Evolutionary conservation across 2,113 vertebrate species (phyloP).

Genomic region (Cochlearius cochlearius): DNA sequence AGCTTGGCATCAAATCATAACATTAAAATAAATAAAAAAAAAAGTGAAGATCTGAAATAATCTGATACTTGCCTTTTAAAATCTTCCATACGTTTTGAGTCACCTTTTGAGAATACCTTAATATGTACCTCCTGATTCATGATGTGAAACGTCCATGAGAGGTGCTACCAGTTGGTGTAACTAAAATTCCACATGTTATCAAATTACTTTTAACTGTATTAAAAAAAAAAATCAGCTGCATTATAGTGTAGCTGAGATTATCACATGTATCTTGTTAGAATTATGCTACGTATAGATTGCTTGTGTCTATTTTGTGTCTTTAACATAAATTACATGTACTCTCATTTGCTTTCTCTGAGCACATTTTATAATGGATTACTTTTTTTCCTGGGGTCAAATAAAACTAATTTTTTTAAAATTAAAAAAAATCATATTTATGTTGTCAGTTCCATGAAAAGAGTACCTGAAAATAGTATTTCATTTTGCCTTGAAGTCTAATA

Average conservation of each 20-base stretch:
- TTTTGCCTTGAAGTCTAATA: background rate
- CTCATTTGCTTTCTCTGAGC: background rate
- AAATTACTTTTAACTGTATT: background rate
- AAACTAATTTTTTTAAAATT: background rate
- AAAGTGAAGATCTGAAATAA: background rate
- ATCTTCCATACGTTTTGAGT: background rate
- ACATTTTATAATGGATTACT: background rate
- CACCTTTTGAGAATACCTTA: background rate
- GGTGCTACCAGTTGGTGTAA: background rate
- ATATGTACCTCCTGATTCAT: background rate
- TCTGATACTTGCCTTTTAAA: background rate
- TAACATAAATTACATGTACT: background rate
- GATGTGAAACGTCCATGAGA: background rate
- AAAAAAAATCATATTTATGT: background rate
- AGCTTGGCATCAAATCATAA: background rate
- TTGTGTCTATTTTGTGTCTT: background rate
- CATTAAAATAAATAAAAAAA: background rate
- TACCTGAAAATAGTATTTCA: background rate
- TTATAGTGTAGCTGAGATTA: background rate
- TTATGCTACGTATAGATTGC: background rate
- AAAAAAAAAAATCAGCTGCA: background rate
- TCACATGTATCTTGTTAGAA: background rate
- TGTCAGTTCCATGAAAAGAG: background rate
- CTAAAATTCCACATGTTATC: background rate
- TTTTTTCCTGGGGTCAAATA: background rate